These are phyloP conservation scores for Branchipolynoe longqiensis DNA, from an alignment of 2,888 invertebrate genomes.

Conservation along the genomic window DNA sequence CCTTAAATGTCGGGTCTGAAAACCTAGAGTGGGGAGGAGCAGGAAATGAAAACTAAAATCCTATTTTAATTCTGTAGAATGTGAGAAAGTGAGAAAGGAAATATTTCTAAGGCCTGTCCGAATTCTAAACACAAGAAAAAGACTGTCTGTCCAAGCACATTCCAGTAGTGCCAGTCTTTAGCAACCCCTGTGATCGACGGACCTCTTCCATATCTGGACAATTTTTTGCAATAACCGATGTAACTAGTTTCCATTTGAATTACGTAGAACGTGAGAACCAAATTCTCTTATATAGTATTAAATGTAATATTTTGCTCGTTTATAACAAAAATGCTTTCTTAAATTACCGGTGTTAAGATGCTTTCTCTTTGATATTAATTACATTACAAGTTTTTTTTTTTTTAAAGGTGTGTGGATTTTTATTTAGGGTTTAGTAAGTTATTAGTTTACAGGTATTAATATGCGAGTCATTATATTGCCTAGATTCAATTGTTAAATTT, in stretches of 20 bases:
- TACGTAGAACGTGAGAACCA: too few relatives aligned
- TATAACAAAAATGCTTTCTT: background rate
- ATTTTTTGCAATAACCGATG: background rate
- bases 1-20: slow-evolving; percentile 88
- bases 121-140: background rate
- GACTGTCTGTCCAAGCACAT: background rate
- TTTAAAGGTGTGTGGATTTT: background rate
- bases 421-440: background rate
- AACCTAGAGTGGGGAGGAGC: slow-evolving; percentile 82
- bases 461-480: too few relatives aligned
- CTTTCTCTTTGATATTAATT: background rate
- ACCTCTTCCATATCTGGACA: background rate
- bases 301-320: too few relatives aligned
- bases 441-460: too few relatives aligned
- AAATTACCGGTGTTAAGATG: background rate
- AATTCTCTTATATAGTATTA: background rate
- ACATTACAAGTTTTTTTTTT: background rate
- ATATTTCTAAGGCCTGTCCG: background rate
- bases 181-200: background rate
- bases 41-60: background rate
- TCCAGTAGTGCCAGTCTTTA: background rate
- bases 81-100: background rate
- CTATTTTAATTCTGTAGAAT: background rate
- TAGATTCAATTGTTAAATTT: too few relatives aligned
- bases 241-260: background rate